These are phyloP conservation scores for Sarcophilus harrisii DNA, from an alignment of 2,797 vertebrate genomes.

Conservation along the genomic window DNA sequence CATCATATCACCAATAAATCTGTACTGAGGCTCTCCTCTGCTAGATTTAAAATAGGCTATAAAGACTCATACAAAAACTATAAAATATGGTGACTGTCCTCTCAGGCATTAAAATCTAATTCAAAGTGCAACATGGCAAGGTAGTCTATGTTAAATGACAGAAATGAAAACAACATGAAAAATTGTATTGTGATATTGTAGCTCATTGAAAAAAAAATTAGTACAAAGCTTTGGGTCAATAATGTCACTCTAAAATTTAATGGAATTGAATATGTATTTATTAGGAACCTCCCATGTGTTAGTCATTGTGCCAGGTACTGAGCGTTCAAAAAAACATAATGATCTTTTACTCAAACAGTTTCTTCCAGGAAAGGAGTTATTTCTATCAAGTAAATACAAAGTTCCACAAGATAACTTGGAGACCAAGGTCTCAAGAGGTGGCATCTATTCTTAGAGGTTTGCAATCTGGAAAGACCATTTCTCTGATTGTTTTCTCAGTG, in stretches of 20 bases:
- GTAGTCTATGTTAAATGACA: neutral
- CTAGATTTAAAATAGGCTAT: neutral
- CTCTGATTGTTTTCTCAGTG: constrained; percentile 56
- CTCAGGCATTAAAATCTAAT: neutral
- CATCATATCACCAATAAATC: neutral
- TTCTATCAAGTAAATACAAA: neutral
- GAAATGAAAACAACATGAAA: neutral
- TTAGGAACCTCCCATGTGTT: neutral
- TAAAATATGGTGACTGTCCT: neutral
- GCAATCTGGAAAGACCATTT: neutral
- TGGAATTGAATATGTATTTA: neutral
- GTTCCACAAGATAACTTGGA: neutral
- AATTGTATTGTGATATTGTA: neutral
- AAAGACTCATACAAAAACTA: neutral
- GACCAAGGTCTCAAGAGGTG: neutral
- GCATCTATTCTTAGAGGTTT: neutral
- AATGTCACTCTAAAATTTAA: neutral
- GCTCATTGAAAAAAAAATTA: neutral
- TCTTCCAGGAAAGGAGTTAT: neutral
- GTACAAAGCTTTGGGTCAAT: neutral
- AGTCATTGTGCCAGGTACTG: neutral
- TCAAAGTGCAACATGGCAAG: neutral
- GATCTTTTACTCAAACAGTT: neutral
- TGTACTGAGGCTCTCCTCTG: neutral
- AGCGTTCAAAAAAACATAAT: neutral